phyloP scores from a whole-genome alignment of 2,888 invertebrate species.

The Limenitis camilla region DNA sequence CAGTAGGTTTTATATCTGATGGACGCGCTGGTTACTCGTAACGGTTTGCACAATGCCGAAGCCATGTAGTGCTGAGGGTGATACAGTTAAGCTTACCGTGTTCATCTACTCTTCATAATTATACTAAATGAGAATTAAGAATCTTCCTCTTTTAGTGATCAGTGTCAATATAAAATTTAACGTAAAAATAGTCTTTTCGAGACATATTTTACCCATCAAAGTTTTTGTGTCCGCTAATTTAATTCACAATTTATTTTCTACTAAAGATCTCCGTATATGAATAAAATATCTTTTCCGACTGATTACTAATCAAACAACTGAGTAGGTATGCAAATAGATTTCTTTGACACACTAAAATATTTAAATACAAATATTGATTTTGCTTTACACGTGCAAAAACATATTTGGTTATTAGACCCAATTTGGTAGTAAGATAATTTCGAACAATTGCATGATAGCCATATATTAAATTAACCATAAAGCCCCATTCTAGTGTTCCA shows the following conservation, averaged over 20 bases:
- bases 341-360: neutral
- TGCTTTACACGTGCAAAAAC: conserved; percentile 9
- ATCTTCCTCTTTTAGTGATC: no score
- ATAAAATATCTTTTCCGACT: no score
- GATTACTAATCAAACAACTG: no score
- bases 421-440: conserved; percentile 9
- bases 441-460: conserved; percentile 1
- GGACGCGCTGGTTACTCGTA: conserved; percentile 45
- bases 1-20: conserved; percentile 59
- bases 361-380: neutral
- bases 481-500: neutral
- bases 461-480: conserved; percentile 9
- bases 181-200: no score
- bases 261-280: no score
- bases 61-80: conserved; percentile 26
- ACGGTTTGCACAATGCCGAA: conserved; percentile 44
- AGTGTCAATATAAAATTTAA: no score
- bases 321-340: neutral
- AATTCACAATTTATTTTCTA: no score
- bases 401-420: conserved; percentile 1
- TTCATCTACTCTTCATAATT: neutral
- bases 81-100: conserved; percentile 30
- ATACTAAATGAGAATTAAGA: no score
- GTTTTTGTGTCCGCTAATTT: no score
- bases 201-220: no score